These are phyloP conservation scores for Stratiolaelaps scimitus DNA, from an alignment of 1,140 invertebrate species.

Conservation along the genomic window DNA sequence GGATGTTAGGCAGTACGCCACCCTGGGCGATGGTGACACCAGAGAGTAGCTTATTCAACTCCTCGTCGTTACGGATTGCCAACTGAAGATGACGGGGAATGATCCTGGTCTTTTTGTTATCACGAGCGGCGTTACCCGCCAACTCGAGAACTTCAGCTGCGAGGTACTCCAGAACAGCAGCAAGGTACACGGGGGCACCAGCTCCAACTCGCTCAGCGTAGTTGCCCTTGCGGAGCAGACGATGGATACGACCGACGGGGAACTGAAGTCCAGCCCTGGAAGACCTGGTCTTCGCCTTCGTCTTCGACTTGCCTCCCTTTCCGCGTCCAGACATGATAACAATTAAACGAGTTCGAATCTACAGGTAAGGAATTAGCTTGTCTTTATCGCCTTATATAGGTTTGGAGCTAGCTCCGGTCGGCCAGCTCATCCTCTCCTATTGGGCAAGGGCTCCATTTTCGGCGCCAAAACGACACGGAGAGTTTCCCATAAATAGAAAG, in stretches of 20 bases:
- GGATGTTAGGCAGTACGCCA: constrained; percentile 66
- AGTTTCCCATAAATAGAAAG: background rate
- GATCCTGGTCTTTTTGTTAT: constrained; percentile 53
- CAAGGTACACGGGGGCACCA: constrained; percentile 48
- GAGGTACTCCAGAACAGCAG: constrained; percentile 47
- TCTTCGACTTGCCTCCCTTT: constrained; percentile 47
- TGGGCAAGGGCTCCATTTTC: background rate
- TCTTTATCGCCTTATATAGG: background rate
- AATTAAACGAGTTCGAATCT: background rate
- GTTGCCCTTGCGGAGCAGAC: constrained; percentile 52
- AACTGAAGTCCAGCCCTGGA: constrained; percentile 54
- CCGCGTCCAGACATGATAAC: constrained; percentile 44
- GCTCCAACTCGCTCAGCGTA: constrained; percentile 46
- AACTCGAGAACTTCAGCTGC: constrained; percentile 52
- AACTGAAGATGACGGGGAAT: constrained; percentile 67
- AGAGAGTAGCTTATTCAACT: constrained; percentile 60
- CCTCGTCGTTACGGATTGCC: constrained; percentile 72
- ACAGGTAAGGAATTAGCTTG: background rate
- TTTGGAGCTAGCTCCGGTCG: background rate
- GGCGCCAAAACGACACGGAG: background rate
- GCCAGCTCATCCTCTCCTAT: background rate
- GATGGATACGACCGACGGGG: constrained; percentile 55
- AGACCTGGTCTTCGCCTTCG: constrained; percentile 49
- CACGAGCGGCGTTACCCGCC: constrained; percentile 57
- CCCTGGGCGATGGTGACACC: constrained; percentile 70